Percentiles rank a stretch among this genome's conserved stretches.
Conservation (phyloP, 2,888 invertebrate species). For the Rotaria macrura region DNA sequence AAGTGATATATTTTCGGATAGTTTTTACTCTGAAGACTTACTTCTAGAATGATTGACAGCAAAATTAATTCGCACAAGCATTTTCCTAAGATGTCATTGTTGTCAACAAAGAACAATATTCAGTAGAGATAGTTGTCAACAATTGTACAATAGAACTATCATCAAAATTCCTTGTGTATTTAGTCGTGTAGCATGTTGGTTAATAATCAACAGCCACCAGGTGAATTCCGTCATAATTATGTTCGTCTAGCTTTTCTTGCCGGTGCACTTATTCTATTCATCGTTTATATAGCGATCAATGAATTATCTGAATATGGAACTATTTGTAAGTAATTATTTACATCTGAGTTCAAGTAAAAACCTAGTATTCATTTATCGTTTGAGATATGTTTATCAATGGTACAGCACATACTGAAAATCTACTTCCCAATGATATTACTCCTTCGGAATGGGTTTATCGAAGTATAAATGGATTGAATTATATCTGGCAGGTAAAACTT, state of each 20-base stretch:
- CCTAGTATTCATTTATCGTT: background rate
- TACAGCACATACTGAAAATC: background rate
- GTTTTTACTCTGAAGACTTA: no score
- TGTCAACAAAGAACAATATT: no score
- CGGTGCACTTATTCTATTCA: background rate
- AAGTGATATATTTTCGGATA: no score
- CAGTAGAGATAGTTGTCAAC: no score
- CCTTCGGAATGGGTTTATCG: background rate
- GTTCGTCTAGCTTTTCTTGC: background rate
- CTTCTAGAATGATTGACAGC: no score
- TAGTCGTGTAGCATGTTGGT: background rate
- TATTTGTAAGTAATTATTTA: background rate
- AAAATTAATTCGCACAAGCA: no score
- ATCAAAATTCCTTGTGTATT: no score
- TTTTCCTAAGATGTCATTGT: no score
- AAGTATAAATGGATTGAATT: background rate
- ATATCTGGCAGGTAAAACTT: background rate
- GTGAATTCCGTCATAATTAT: background rate
- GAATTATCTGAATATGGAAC: background rate
- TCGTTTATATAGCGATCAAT: background rate
- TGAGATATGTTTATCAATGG: background rate
- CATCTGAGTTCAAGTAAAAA: no score
- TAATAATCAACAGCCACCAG: background rate
- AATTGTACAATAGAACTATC: no score
- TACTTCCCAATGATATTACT: background rate